These are phyloP conservation scores for Schizothorax lantsangensis DNA, from an alignment of 2,797 vertebrate genomes.

Conservation along the genomic window DNA sequence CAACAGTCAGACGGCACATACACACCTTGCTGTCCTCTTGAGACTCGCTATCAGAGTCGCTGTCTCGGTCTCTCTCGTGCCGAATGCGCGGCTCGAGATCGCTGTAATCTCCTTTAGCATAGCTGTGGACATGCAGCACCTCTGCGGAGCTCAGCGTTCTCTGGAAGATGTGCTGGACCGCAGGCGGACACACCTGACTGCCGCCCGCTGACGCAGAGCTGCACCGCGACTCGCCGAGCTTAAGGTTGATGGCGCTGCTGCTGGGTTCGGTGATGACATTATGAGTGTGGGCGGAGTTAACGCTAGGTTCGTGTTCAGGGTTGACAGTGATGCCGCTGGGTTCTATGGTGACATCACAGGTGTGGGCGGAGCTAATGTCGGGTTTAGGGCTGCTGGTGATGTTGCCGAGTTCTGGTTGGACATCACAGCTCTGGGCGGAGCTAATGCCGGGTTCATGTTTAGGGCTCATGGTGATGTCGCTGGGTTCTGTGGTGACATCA, in stretches of 20 bases:
- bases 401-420: neutral
- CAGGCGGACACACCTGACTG: slow-evolving; percentile 43
- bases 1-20: neutral
- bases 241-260: slow-evolving; percentile 68
- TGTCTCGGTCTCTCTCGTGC: slow-evolving; percentile 71
- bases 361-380: neutral
- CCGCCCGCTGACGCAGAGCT: neutral
- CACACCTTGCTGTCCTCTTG: slow-evolving; percentile 58
- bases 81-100: slow-evolving; percentile 68
- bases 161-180: slow-evolving; percentile 75
- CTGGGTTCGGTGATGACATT: slow-evolving; percentile 3
- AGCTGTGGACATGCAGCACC: slow-evolving; percentile 90
- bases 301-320: neutral
- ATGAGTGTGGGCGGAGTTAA: neutral
- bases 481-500: neutral
- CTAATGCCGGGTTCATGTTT: slow-evolving; percentile 1
- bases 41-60: slow-evolving; percentile 61
- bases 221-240: neutral
- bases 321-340: neutral
- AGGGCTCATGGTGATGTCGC: slow-evolving; percentile 61
- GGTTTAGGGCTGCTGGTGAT: neutral
- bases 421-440: neutral
- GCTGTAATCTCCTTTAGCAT: slow-evolving; percentile 83
- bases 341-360: neutral
- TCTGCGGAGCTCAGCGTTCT: slow-evolving; percentile 83